Evolutionary conservation across 2,113 vertebrate species (phyloP).

Genomic region (Otocyon megalotis): DNA sequence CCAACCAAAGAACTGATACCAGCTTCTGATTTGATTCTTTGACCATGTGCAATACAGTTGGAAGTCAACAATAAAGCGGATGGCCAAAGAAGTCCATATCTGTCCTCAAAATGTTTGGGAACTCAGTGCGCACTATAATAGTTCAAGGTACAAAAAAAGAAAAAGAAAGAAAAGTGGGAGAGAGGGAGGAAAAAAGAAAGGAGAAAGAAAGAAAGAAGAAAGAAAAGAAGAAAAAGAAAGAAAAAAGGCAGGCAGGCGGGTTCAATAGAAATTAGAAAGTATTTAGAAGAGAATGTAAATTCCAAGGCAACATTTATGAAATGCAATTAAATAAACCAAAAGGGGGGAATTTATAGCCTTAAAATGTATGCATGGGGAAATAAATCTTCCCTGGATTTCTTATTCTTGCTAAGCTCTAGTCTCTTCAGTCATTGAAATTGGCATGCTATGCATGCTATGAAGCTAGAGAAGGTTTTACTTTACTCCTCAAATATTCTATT

Average conservation of each 20-base stretch:
- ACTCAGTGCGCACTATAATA: not conserved
- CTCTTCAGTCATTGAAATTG: not conserved
- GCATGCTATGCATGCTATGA: not conserved
- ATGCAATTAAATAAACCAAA: not conserved
- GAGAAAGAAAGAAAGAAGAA: too few relatives aligned
- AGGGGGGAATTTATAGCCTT: not conserved
- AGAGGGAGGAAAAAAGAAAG: not conserved
- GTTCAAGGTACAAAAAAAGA: not conserved
- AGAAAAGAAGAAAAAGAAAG: not conserved
- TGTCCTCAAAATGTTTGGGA: not conserved
- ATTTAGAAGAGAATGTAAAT: not conserved
- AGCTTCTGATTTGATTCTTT: not conserved
- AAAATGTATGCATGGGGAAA: not conserved
- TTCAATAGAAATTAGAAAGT: not conserved
- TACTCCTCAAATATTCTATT: not conserved
- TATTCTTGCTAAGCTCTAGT: not conserved
- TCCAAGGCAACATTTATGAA: not conserved
- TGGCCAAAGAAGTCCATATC: not conserved
- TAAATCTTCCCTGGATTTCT: constrained; percentile 11
- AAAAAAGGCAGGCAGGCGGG: not conserved
- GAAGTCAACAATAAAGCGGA: not conserved
- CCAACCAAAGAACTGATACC: not conserved
- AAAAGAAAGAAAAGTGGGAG: not conserved
- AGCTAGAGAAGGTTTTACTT: not conserved
- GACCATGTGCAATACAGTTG: not conserved